Evolutionary conservation across 2,113 vertebrate species (phyloP).

Genomic region (Ammospiza nelsoni): DNA sequence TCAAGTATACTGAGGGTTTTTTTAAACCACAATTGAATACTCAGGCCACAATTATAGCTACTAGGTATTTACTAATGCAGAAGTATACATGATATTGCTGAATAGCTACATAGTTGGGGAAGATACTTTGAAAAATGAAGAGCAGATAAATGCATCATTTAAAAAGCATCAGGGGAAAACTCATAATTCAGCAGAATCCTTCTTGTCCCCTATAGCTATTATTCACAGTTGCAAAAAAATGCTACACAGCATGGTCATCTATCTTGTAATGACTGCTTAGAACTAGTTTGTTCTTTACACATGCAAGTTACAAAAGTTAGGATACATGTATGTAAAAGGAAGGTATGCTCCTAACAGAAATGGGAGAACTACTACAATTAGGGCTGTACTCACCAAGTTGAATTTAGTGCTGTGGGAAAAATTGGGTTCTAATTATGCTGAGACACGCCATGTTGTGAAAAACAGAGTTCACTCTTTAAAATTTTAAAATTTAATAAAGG

Average conservation of each 20-base stretch:
- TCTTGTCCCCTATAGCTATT: not conserved
- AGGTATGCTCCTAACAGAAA: not conserved
- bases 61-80: not conserved
- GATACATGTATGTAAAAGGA: not conserved
- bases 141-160: slow-evolving; percentile 27
- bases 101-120: not conserved
- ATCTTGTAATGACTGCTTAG: not conserved
- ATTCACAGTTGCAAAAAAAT: not conserved
- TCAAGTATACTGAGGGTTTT: not conserved
- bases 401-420: not conserved
- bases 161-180: slow-evolving; percentile 27
- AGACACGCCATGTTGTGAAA: not conserved
- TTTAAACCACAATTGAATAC: not conserved
- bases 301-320: not conserved
- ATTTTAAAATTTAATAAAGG: too few species aligned
- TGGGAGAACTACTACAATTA: not conserved
- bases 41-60: not conserved
- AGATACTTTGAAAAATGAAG: not conserved
- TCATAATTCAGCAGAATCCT: not conserved
- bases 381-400: not conserved
- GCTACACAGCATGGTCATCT: not conserved
- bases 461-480: too few species aligned
- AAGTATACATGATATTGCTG: not conserved
- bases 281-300: not conserved
- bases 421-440: not conserved